Evolutionary conservation across 2,113 vertebrate species (phyloP), one percentile per base, ranked within the genome.

Genomic region (Numenius arquata): DNA sequence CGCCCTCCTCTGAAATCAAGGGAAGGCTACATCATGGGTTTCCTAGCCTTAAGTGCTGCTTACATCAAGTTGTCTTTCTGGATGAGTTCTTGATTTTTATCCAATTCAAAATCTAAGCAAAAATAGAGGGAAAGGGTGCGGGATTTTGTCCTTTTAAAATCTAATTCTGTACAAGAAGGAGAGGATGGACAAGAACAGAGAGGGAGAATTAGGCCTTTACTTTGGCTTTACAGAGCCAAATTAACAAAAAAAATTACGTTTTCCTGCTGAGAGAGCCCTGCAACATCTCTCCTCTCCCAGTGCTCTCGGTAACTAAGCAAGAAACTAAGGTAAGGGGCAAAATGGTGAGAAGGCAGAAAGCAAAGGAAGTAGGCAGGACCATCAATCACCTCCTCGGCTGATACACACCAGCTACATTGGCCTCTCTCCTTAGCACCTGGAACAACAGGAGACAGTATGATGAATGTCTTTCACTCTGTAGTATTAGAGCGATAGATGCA

Each of bases 401-500:
- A 82, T 85, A 87, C 74, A 79, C 66, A 68, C 83, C 92, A 89
- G 90, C 62, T 78, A 40, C 48, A 61, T 0, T 81, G 72, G 92
- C 86, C 65, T 84, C 86, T 90, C 56, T 89, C 81, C 88, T 84
- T 41, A 96, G 92, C 84, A 96, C 90, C 86, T 96, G 94, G 83
- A 93, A 89, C 65, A 94, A 85, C 40, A 96, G 66, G 85, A 76
- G 86, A 58, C 95, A 95, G 61, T 45, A 36, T 94, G 80, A 97
- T 95, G 88, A 77, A 93, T 94, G 77, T 36, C 92, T 74, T 78
- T 53, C 52, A 40, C 83, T 88, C 43, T 61, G 7, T 68, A 65
- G 83, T 52, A 53, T 9, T 87, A 88, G 70, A 94, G 82, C 78
- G 56, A 9, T 53, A 66, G 83, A 30, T 75, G 67, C 4, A 6